These are phyloP conservation scores for Drosophila fuyamai DNA, from an alignment of 1,140 invertebrate genomes.

Conservation along the genomic window DNA sequence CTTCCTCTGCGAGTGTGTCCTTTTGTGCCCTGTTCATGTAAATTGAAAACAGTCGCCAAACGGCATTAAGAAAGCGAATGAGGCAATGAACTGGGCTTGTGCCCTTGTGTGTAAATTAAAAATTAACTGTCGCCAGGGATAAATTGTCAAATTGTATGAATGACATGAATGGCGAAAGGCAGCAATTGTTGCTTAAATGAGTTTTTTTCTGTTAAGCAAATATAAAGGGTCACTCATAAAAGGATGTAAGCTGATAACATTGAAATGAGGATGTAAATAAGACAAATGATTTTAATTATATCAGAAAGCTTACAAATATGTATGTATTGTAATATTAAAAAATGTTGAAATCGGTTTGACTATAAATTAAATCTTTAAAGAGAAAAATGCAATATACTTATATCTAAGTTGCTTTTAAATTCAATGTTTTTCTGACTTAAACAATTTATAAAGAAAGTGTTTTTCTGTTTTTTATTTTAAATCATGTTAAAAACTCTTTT, in stretches of 20 bases:
- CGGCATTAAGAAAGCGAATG: conserved; percentile 68
- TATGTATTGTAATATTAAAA: too few species aligned
- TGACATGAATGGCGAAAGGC: conserved; percentile 32
- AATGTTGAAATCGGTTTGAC: too few species aligned
- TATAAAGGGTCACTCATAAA: conserved; percentile 14
- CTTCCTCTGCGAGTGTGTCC: conserved; percentile 14
- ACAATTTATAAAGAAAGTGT: too few species aligned
- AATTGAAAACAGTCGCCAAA: conserved; percentile 78
- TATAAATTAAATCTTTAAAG: too few species aligned
- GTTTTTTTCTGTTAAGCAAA: neutral
- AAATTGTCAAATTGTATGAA: conserved; percentile 62
- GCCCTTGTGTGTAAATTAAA: conserved; percentile 67
- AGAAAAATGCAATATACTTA: too few species aligned
- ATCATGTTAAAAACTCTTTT: too few species aligned
- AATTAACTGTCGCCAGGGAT: conserved; percentile 75
- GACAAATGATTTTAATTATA: too few species aligned
- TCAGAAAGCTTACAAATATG: too few species aligned
- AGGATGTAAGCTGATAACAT: neutral
- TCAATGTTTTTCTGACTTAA: too few species aligned
- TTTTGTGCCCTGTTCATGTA: conserved; percentile 64
- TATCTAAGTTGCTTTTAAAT: too few species aligned
- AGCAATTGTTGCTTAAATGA: conserved; percentile 22
- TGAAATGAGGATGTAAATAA: too few species aligned
- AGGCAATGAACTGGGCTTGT: conserved; percentile 54
- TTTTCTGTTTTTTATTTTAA: too few species aligned